Base-by-base conservation (phyloP, 2,797 vertebrate species). In the Picus viridis region DNA sequence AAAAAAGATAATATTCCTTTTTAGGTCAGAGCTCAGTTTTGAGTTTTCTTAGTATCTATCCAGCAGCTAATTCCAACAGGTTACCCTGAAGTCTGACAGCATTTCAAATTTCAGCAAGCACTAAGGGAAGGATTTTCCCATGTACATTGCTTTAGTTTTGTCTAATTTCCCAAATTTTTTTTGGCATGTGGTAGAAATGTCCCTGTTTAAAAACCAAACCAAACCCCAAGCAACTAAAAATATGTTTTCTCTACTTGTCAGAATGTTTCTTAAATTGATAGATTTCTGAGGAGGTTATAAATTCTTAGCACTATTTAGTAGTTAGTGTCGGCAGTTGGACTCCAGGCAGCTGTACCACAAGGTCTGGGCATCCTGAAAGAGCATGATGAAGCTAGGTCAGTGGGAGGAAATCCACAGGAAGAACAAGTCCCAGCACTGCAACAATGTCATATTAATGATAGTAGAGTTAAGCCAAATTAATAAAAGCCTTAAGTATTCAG, bases 231-330 rank as follows among this genome's bases (percentile, higher is more conserved):
- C 15, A 41, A 23, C 11, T 19, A 32, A 15, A 16, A 41, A 7
- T 10, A 18, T 75, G 5, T 64, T 91, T 83, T 76, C 14, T 30
- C 49, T 79, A 68, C 26, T 68, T 51, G 57, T 84, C 24, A 27
- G 78, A 58, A 9, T 61, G 22, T 69, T 90, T 92, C n/a, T 86
- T 81, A 51, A 79, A 71, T 24, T 84, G 45, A 10, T 51, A n/a
- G 43, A 68, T 75, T 80, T 89, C 59, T 53, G 73, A 75, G 43
- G 32, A 59, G 43, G 45, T 41, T 43, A n/a, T 61, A 77, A 83
- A 32, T 17, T 84, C 16, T 67, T 3, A 67, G 64, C 24, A 79
- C 29, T 69, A 82, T 81, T 86, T 89, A 86, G 23, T 36, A 64
- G 62, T 43, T 23, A 23, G 15, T 15, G 24, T 53, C 80, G 65